These are phyloP conservation scores for Oxytorus armatus DNA, from an alignment of 2,888 invertebrate species.

Conservation along the genomic window DNA sequence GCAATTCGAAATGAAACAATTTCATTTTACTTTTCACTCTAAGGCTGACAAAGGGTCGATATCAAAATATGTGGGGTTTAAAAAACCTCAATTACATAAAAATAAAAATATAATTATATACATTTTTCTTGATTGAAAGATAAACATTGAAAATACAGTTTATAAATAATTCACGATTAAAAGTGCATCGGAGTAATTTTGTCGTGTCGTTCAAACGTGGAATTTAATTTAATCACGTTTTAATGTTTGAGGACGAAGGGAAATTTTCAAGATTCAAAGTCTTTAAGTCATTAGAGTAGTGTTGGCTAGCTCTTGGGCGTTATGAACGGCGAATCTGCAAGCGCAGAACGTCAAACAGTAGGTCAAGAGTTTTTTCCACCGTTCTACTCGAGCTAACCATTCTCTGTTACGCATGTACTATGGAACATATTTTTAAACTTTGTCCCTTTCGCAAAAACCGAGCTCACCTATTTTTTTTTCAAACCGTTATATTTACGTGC, in stretches of 20 bases:
- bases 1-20: background rate
- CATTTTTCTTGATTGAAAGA: too few relatives aligned
- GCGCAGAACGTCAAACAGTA: constrained; percentile 51
- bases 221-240: background rate
- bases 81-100: background rate
- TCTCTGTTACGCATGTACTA: background rate
- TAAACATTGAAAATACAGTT: too few relatives aligned
- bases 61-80: too few relatives aligned
- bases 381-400: constrained; percentile 8
- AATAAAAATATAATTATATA: background rate
- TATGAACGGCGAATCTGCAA: constrained; percentile 29
- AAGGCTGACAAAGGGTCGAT: background rate
- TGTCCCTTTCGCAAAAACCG: background rate
- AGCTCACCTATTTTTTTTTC: background rate
- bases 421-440: constrained; percentile 9
- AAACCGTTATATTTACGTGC: background rate
- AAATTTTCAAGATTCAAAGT: constrained; percentile 48
- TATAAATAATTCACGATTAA: too few relatives aligned
- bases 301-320: constrained; percentile 26
- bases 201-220: too few relatives aligned
- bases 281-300: constrained; percentile 39
- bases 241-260: constrained; percentile 27
- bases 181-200: too few relatives aligned
- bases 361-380: constrained; percentile 64
- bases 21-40: background rate